These are phyloP conservation scores for Crotalus viridis DNA, from an alignment of 2,113 vertebrate species.

Conservation along the genomic window DNA sequence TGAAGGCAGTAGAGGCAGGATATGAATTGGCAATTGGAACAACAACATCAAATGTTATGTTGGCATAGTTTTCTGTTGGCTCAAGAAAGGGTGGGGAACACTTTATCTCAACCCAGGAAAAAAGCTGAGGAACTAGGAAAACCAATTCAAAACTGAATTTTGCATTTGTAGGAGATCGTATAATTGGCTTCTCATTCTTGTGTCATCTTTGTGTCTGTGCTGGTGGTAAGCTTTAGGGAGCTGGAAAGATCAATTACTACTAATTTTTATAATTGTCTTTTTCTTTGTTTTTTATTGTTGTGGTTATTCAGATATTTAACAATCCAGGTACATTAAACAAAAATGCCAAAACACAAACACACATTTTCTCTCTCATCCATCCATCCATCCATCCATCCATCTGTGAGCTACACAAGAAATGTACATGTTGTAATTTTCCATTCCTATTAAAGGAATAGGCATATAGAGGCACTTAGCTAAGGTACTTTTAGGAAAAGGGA, in stretches of 20 bases:
- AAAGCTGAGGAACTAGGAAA: not conserved
- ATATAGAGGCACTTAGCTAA: too few species aligned
- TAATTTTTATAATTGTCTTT: not conserved
- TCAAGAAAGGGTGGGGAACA: not conserved
- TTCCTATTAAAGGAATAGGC: too few species aligned
- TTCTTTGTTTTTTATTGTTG: not conserved
- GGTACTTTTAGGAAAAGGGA: too few species aligned
- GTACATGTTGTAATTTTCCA: too few species aligned
- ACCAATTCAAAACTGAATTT: not conserved
- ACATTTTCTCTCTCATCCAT: too few species aligned
- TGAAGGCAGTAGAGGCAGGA: not conserved
- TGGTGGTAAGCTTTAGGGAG: slow-evolving; percentile 13
- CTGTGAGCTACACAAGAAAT: too few species aligned
- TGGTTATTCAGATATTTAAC: slow-evolving; percentile 3
- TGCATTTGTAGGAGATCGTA: not conserved
- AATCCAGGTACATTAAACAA: slow-evolving; percentile 45
- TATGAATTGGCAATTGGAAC: not conserved
- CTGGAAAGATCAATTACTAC: not conserved
- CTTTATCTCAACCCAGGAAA: not conserved
- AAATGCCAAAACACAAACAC: slow-evolving; percentile 40
- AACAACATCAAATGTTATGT: not conserved
- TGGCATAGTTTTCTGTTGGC: not conserved
- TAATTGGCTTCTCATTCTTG: not conserved
- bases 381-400: too few species aligned
- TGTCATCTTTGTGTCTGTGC: not conserved